Evolutionary conservation across 2,797 vertebrate species (phyloP).

Genomic region (Poecile montanus): DNA sequence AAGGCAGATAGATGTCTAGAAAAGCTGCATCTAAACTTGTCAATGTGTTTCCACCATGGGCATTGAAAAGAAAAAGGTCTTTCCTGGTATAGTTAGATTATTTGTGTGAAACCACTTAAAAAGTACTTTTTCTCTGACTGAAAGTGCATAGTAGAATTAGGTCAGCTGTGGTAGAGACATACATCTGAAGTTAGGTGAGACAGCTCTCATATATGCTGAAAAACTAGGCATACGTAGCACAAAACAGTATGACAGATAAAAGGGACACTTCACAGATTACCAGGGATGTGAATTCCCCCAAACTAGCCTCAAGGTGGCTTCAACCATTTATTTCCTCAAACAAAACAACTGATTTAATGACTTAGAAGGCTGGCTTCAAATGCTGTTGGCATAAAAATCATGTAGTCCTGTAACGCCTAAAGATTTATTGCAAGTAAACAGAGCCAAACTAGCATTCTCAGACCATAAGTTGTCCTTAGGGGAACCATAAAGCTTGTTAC

Average conservation of each 20-base stretch:
- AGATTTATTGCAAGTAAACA: constrained; percentile 40
- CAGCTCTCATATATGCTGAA: not conserved
- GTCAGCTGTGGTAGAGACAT: not conserved
- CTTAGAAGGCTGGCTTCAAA: constrained; percentile 5
- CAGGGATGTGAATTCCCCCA: not conserved
- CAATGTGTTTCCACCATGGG: not conserved
- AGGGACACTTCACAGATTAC: constrained; percentile 8
- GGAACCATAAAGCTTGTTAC: constrained; percentile 38
- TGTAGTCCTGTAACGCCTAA: not conserved
- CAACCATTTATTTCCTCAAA: constrained; percentile 51
- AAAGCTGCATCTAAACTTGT: not conserved
- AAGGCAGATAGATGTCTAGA: not conserved
- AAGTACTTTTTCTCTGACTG: not conserved
- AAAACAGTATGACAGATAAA: constrained; percentile 13
- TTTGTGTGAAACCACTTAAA: not conserved
- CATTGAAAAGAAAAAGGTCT: not conserved
- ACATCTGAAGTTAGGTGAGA: not conserved
- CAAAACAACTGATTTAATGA: constrained; percentile 41
- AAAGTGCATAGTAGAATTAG: not conserved
- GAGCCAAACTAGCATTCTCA: constrained; percentile 18
- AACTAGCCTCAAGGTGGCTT: constrained; percentile 36
- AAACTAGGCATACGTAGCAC: not conserved
- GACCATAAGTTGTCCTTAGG: constrained; percentile 16
- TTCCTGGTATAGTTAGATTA: not conserved
- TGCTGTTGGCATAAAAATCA: not conserved